These are phyloP conservation scores for Pilophorus perplexus DNA, from an alignment of 2,888 invertebrate species.

Conservation along the genomic window DNA sequence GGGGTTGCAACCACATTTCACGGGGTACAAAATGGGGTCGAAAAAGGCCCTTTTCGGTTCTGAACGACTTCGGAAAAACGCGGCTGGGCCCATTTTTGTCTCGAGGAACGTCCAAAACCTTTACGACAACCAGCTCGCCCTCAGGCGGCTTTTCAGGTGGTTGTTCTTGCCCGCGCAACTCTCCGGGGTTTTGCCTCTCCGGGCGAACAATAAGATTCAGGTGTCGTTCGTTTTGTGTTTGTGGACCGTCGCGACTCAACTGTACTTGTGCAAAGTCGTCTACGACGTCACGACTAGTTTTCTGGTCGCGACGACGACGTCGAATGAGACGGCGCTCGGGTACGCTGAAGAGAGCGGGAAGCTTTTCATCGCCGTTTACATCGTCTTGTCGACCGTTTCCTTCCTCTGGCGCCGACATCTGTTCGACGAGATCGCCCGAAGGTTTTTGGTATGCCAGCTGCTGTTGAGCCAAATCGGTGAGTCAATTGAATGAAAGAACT, in stretches of 20 bases:
- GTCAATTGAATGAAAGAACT: too few species aligned
- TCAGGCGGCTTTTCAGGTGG: background rate
- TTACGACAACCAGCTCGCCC: background rate
- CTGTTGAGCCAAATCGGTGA: background rate
- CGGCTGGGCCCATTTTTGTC: background rate
- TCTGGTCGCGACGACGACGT: background rate
- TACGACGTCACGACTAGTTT: background rate
- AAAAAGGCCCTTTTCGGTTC: background rate
- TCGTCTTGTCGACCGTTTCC: background rate
- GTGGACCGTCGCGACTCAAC: background rate
- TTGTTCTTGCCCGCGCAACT: conserved; percentile 1
- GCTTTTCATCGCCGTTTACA: background rate
- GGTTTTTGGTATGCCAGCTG: background rate
- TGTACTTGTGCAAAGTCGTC: background rate
- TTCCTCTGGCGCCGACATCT: background rate
- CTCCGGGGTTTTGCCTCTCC: background rate
- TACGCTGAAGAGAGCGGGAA: background rate
- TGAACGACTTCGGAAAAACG: background rate
- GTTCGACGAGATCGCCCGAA: background rate
- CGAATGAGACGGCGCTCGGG: background rate
- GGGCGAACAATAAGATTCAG: background rate
- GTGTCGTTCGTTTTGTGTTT: background rate
- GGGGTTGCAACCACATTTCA: too few species aligned
- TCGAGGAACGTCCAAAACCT: background rate
- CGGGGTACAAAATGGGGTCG: background rate